Percentiles rank a stretch among this genome's conserved stretches.
These are phyloP conservation scores for Sinelater perroti DNA, from an alignment of 2,888 invertebrate species.

Conservation along the genomic window DNA sequence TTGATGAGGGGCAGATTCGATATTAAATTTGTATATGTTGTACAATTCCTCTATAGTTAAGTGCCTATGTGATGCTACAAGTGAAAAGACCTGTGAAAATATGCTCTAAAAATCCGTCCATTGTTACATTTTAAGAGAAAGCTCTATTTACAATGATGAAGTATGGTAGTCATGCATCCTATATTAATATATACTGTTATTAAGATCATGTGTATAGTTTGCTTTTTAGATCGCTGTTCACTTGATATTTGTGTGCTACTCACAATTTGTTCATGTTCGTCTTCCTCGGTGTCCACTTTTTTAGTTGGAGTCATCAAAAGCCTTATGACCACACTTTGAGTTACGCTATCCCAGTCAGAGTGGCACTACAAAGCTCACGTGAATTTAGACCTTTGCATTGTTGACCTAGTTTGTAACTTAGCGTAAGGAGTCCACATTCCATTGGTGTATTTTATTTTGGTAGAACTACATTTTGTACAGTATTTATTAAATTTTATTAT, in stretches of 20 bases:
- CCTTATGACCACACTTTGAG: slow-evolving; percentile 6
- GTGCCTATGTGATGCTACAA: slow-evolving; percentile 34
- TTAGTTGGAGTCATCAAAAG: background rate
- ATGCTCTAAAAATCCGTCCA: slow-evolving; percentile 39
- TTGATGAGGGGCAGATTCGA: background rate
- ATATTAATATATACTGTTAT: slow-evolving; percentile 33
- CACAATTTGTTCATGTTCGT: slow-evolving; percentile 1
- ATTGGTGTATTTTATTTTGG: slow-evolving; percentile 31
- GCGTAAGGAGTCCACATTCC: slow-evolving; percentile 32
- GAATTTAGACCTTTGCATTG: slow-evolving; percentile 27
- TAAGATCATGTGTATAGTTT: slow-evolving; percentile 29
- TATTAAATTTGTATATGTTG: slow-evolving; percentile 23
- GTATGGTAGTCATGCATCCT: slow-evolving; percentile 26
- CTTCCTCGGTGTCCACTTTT: slow-evolving; percentile 7
- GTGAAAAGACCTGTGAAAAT: slow-evolving; percentile 24
- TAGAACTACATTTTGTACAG: slow-evolving; percentile 33
- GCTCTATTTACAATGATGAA: slow-evolving; percentile 31
- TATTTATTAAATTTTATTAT: slow-evolving; percentile 34
- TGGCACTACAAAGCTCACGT: slow-evolving; percentile 10
- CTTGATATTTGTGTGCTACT: slow-evolving; percentile 8
- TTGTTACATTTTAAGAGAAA: slow-evolving; percentile 32
- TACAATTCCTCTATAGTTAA: slow-evolving; percentile 26
- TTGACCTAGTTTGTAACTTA: slow-evolving; percentile 36
- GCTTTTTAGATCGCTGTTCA: slow-evolving; percentile 18
- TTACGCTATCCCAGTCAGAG: background rate